These are phyloP conservation scores for Mormyrus lacerda DNA, from an alignment of 2,113 vertebrate genomes.

Conservation along the genomic window DNA sequence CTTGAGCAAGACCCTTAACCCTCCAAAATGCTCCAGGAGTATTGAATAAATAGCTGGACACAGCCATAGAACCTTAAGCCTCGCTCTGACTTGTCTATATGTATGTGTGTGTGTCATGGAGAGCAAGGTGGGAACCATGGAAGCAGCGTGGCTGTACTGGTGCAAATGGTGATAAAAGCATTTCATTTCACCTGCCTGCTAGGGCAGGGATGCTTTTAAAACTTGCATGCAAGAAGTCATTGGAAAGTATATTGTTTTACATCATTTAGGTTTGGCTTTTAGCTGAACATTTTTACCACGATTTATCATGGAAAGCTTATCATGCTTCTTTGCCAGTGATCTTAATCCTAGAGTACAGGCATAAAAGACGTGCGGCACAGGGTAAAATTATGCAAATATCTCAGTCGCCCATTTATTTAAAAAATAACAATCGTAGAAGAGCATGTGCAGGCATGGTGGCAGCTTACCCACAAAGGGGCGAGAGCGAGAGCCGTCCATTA, in stretches of 20 bases:
- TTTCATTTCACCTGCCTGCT: neutral
- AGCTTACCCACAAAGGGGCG: constrained; percentile 49
- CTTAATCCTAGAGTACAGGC: neutral
- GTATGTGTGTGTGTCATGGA: neutral
- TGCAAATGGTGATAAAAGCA: neutral
- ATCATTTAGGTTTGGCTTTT: neutral
- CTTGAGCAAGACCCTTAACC: neutral
- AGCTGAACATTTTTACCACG: neutral
- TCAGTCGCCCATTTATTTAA: neutral
- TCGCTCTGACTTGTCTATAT: neutral
- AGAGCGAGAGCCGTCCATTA: constrained; percentile 43
- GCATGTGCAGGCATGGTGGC: neutral
- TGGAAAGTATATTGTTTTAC: neutral
- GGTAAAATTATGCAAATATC: neutral
- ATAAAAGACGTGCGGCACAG: neutral
- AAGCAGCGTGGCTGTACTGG: neutral
- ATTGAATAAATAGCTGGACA: neutral
- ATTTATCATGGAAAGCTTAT: neutral
- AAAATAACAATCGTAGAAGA: neutral
- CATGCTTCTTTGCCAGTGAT: neutral
- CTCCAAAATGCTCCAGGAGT: neutral
- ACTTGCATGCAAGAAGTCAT: neutral
- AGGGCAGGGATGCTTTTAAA: neutral
- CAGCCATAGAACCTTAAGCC: neutral
- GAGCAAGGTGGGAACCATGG: neutral